phyloP scores from a whole-genome alignment of 2,113 vertebrate species.

The Microcebus ravelobensis region DNA sequence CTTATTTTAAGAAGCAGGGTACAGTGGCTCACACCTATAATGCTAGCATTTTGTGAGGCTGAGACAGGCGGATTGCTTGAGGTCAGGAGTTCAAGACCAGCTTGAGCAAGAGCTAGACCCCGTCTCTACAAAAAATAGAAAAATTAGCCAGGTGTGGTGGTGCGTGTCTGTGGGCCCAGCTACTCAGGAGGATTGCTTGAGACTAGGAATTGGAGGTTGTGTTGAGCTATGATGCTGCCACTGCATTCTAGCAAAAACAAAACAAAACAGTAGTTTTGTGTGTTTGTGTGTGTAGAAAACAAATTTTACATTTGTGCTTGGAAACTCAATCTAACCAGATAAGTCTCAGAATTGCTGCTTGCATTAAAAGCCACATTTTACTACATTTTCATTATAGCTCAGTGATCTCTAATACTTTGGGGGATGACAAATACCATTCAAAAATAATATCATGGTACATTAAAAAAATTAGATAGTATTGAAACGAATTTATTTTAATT shows the following conservation, averaged over 20 bases:
- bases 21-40: no score
- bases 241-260: no score
- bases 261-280: background rate
- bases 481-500: conserved; percentile 29
- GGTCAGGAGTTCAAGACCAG: no score
- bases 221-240: no score
- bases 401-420: background rate
- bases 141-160: no score
- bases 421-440: background rate
- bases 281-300: background rate
- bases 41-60: no score
- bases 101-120: no score
- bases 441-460: background rate
- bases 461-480: conserved; percentile 29
- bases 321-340: background rate
- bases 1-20: background rate
- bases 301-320: background rate
- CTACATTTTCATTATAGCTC: conserved; percentile 7
- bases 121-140: no score
- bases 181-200: no score
- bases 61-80: no score
- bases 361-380: background rate
- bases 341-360: background rate
- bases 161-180: no score
- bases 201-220: no score